Evolutionary conservation across 2,797 vertebrate species (phyloP).

Genomic region (Sternarchorhynchus goeldii): DNA sequence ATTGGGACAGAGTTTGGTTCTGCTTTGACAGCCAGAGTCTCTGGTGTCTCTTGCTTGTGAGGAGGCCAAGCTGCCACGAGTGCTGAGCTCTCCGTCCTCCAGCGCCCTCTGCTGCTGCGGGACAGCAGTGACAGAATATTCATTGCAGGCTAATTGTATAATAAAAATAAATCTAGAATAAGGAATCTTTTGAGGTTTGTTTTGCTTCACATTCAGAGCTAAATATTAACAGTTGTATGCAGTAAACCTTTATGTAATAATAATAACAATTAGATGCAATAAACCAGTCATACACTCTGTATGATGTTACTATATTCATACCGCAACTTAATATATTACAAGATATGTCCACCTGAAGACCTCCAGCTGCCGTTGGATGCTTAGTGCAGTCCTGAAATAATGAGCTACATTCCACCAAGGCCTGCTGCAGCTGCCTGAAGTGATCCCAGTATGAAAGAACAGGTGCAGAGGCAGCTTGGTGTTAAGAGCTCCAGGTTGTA

Average conservation of each 20-base stretch:
- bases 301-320: too few relatives aligned
- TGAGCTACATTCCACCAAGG: too few relatives aligned
- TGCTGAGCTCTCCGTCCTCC: background rate
- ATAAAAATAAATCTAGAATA: too few relatives aligned
- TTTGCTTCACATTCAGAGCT: background rate
- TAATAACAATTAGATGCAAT: too few relatives aligned
- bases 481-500: background rate
- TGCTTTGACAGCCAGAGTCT: constrained; percentile 12
- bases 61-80: background rate
- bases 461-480: background rate
- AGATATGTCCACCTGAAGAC: background rate
- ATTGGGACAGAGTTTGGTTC: background rate
- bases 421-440: background rate
- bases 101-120: background rate
- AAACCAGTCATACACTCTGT: too few relatives aligned
- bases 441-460: background rate
- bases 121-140: background rate
- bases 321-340: too few relatives aligned
- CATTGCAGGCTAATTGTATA: background rate
- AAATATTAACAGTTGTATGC: background rate
- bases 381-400: background rate
- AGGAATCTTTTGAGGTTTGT: background rate
- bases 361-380: background rate
- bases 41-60: background rate
- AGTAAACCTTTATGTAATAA: background rate